Percentiles rank a stretch among this genome's conserved stretches.
phyloP scores from a whole-genome alignment of 2,113 vertebrate genomes.

The Conger conger region DNA sequence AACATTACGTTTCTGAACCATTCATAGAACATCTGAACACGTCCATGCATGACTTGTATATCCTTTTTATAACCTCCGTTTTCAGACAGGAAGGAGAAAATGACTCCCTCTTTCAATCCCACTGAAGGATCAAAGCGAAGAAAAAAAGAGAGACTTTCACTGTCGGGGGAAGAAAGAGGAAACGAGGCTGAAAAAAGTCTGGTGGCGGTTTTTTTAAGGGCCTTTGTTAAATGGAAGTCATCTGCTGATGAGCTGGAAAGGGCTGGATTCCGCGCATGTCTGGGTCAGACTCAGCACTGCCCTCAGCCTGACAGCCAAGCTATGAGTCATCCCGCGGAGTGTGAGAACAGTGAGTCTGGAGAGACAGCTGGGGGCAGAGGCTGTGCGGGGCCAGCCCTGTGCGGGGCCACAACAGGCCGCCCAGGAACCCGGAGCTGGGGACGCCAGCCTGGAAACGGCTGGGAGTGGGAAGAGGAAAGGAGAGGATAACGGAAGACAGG shows the following conservation, averaged over 20 bases:
- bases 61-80: not conserved
- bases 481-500: not conserved
- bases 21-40: not conserved
- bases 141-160: not conserved
- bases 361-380: not conserved
- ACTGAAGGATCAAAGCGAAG: not conserved
- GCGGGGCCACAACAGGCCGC: not conserved
- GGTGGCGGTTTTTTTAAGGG: not conserved
- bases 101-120: not conserved
- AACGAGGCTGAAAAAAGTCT: not conserved
- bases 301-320: not conserved
- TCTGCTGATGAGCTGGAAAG: not conserved
- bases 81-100: not conserved
- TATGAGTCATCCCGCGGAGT: not conserved
- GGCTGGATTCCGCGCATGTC: not conserved
- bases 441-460: not conserved
- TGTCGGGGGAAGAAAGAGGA: not conserved
- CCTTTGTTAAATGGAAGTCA: not conserved
- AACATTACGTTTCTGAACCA: not conserved
- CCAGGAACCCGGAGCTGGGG: not conserved
- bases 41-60: not conserved
- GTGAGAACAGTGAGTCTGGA: not conserved
- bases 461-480: not conserved
- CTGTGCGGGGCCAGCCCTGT: not conserved
- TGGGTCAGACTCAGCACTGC: not conserved